Base-by-base conservation (phyloP, 2,113 vertebrate species). In the Hyla sarda region DNA sequence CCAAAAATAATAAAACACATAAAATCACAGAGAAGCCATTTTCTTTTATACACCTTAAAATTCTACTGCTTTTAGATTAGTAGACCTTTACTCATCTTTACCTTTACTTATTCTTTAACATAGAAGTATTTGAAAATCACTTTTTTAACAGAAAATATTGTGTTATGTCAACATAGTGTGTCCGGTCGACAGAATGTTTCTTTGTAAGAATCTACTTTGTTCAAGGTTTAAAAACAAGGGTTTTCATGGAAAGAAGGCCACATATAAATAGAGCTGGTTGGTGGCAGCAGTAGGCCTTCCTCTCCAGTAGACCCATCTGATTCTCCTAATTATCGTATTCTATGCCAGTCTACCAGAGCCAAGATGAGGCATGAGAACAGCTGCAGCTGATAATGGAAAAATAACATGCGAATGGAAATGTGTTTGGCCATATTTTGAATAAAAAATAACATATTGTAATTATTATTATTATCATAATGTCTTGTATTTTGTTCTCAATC, bases 401-500 rank as follows among this genome's bases (percentile, higher is more conserved):
- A 74, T 25, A 48, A 74, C 41, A 74, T n/a, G 21, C 48, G 72
- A 74, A 8, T 48, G 30, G 72, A 74, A 74, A 48, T 74, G 72
- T 28, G 11, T 47, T 48, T 74, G 41, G 72, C 71, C 72, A 74
- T 48, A 48, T 74, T 74, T 48, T 47, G 37, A 13, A 74, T 74
- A 47, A 47, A 73, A 74, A 74, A 74, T 74, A 74, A 74, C 72
- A 74, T 74, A 74, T 74, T 74, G 41, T 28, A 74, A 74, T 47
- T 74, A 37, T 45, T 73, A 37, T 41, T 74, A 37, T 45, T 73
- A 47, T 74, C 37, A 47, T 25, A 47, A 47, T 74, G 72, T 25
- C 72, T 14, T 74, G 41, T 47, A 74, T 14, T 74, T 74, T 74
- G 23, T 74, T 74, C 72, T 47, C n/a, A 47, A 28, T 48, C 14